Evolutionary conservation across 2,888 invertebrate genomes (phyloP).

Genomic region (Temnothorax rugatulus): DNA sequence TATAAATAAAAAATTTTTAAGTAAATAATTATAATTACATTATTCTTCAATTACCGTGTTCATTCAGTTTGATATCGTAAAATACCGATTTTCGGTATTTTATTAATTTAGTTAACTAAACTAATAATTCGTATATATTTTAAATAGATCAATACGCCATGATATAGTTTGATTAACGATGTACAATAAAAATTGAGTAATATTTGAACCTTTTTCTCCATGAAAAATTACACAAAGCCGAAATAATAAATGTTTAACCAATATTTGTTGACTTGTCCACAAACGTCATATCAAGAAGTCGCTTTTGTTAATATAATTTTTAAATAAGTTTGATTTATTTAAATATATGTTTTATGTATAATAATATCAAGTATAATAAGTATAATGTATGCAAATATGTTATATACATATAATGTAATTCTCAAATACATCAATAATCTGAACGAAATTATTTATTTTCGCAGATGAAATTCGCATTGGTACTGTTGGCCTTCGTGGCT

Average conservation of each 20-base stretch:
- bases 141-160: neutral
- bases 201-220: neutral
- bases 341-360: neutral
- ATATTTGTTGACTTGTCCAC: neutral
- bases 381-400: no score
- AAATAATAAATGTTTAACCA: conserved; percentile 1
- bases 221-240: neutral
- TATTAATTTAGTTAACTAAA: neutral
- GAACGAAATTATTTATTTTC: conserved; percentile 10
- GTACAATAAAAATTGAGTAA: conserved; percentile 8
- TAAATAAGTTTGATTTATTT: neutral
- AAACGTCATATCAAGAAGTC: conserved; percentile 2
- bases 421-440: neutral
- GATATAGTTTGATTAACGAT: neutral
- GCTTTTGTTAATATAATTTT: neutral
- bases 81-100: neutral
- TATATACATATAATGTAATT: neutral
- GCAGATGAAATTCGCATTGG: conserved; percentile 73
- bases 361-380: no score
- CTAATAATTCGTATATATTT: neutral
- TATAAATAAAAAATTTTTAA: neutral
- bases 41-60: neutral
- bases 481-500: conserved; percentile 70
- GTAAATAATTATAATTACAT: neutral
- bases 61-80: neutral